phyloP scores from a whole-genome alignment of 1,140 invertebrate genomes.

The Telenomus remus region DNA sequence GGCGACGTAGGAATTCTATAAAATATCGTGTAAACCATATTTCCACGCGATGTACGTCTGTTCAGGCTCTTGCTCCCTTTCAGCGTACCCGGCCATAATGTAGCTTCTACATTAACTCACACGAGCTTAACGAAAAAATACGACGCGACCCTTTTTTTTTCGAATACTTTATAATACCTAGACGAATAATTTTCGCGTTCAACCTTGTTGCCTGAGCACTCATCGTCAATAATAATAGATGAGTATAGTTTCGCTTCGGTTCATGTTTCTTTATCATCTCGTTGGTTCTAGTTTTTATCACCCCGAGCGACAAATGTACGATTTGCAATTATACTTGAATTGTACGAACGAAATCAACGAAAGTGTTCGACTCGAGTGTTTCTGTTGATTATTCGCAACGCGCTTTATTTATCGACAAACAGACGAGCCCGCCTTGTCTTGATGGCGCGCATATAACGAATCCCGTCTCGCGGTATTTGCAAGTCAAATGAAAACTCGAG shows the following conservation, averaged over 20 bases:
- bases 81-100: constrained; percentile 9
- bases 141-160: constrained; percentile 11
- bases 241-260: neutral
- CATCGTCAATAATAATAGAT: constrained; percentile 11
- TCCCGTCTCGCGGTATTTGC: constrained; percentile 58
- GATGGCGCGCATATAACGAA: constrained; percentile 37
- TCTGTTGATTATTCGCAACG: constrained; percentile 63
- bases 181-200: constrained; percentile 3
- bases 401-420: constrained; percentile 60
- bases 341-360: constrained; percentile 16
- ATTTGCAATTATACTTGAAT: constrained; percentile 35
- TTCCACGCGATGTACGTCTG: constrained; percentile 26
- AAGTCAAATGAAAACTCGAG: constrained; percentile 63
- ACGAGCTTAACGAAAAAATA: constrained; percentile 30
- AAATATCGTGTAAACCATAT: constrained; percentile 30
- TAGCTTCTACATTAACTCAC: constrained; percentile 25
- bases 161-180: constrained; percentile 12
- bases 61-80: constrained; percentile 18
- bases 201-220: constrained; percentile 1
- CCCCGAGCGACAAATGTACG: neutral
- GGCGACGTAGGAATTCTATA: constrained; percentile 30
- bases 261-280: neutral
- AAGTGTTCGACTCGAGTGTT: constrained; percentile 51
- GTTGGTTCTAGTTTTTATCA: no score
- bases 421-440: constrained; percentile 25